A percentile compares a stretch with the other conserved stretches of the same genome.
These are phyloP conservation scores for Acanthosepion pharaonis DNA, from an alignment of 2,888 invertebrate species.

Conservation along the genomic window DNA sequence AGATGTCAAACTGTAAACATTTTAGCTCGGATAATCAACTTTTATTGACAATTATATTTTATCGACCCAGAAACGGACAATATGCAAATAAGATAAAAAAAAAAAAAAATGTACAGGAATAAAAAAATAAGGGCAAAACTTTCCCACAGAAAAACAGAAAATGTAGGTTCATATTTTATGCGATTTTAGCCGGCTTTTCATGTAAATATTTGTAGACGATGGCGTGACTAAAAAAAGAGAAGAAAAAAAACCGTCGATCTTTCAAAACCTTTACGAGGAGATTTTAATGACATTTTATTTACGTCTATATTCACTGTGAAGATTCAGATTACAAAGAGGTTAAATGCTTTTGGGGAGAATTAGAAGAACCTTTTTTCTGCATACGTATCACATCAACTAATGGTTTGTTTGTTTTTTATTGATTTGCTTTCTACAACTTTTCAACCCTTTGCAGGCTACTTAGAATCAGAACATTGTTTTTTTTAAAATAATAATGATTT, in stretches of 20 bases:
- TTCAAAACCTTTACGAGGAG: neutral
- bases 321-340: neutral
- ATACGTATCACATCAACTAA: too few species aligned
- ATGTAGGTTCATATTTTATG: conserved; percentile 11
- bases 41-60: too few species aligned
- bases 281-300: neutral
- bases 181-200: neutral
- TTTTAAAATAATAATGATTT: too few species aligned
- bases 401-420: too few species aligned
- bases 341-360: neutral
- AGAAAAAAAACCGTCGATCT: neutral
- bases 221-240: conserved; percentile 7
- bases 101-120: neutral
- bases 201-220: neutral
- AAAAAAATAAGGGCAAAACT: neutral
- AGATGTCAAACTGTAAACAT: too few species aligned
- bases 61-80: neutral
- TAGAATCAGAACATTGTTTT: too few species aligned
- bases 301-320: neutral
- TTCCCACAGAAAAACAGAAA: neutral
- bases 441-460: too few species aligned
- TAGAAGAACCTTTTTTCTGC: neutral
- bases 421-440: too few species aligned
- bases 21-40: too few species aligned
- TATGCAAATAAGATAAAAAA: neutral